phyloP scores from a whole-genome alignment of 1,140 invertebrate genomes.

The Zelostemma sp. region DNA sequence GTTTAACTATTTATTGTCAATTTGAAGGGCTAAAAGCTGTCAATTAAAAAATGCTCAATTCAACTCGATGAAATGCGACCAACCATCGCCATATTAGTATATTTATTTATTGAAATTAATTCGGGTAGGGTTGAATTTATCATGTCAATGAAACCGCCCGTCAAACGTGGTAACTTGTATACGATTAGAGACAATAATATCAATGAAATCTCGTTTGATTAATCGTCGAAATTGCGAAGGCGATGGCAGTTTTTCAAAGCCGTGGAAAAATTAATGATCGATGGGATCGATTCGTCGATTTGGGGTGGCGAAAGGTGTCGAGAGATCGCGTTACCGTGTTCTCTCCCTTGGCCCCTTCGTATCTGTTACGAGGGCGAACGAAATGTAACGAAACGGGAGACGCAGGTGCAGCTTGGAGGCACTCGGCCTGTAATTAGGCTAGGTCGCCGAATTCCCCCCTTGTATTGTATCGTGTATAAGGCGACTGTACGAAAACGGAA shows the following conservation, averaged over 20 bases:
- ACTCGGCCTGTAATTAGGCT: constrained; percentile 48
- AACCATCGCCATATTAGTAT: too few relatives aligned
- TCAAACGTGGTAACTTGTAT: constrained; percentile 23
- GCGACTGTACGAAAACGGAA: constrained; percentile 32
- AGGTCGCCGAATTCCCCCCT: constrained; percentile 39
- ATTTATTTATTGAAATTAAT: too few relatives aligned
- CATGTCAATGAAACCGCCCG: background rate
- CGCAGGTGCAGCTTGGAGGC: constrained; percentile 46
- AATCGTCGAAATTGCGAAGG: too few relatives aligned
- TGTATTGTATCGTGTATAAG: constrained; percentile 13
- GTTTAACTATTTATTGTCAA: too few relatives aligned
- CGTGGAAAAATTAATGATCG: too few relatives aligned
- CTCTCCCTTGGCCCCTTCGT: constrained; percentile 16
- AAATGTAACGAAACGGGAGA: constrained; percentile 45
- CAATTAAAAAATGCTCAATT: too few relatives aligned
- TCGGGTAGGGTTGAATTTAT: background rate
- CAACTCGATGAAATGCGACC: too few relatives aligned
- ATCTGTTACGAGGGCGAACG: constrained; percentile 46
- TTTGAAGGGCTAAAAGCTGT: too few relatives aligned
- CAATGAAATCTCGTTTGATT: too few relatives aligned
- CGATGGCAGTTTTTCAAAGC: too few relatives aligned
- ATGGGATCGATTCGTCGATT: too few relatives aligned
- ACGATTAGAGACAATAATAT: constrained; percentile 25
- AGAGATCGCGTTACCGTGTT: constrained; percentile 37
- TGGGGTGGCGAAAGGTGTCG: constrained; percentile 26